These are phyloP conservation scores for Agriotes lineatus DNA, from an alignment of 2,888 invertebrate genomes.

Conservation along the genomic window DNA sequence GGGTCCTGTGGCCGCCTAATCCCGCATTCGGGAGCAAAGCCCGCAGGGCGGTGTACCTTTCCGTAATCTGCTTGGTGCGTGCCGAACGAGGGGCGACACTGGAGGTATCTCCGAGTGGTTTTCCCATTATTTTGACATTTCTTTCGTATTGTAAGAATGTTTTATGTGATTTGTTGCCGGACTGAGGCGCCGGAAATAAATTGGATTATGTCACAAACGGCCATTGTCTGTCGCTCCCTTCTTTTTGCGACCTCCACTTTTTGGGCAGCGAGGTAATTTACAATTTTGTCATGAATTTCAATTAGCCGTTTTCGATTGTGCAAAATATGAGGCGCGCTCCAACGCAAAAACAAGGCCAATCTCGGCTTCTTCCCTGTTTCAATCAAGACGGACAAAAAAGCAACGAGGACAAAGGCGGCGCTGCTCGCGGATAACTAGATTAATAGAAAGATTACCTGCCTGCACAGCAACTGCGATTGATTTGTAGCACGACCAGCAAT, in stretches of 20 bases:
- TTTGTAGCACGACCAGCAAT: conserved; percentile 20
- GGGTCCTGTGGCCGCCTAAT: neutral
- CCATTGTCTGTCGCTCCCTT: conserved; percentile 18
- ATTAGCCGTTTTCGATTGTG: conserved; percentile 15
- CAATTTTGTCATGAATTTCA: conserved; percentile 28
- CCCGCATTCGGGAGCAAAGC: neutral
- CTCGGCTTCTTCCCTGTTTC: conserved; percentile 16
- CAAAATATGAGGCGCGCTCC: conserved; percentile 18
- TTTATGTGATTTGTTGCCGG: conserved; percentile 34
- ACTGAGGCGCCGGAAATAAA: conserved; percentile 32
- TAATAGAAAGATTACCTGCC: conserved; percentile 41
- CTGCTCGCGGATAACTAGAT: conserved; percentile 30
- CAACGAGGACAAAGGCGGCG: conserved; percentile 14
- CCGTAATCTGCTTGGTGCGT: neutral
- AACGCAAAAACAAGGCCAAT: conserved; percentile 30
- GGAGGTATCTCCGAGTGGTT: conserved; percentile 26
- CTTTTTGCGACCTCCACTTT: neutral
- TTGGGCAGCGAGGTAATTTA: neutral
- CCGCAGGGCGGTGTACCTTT: neutral
- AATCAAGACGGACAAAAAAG: conserved; percentile 31
- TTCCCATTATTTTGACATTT: conserved; percentile 40
- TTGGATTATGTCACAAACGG: conserved; percentile 29
- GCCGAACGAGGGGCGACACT: conserved; percentile 6
- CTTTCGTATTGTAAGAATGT: conserved; percentile 35
- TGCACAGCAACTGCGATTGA: conserved; percentile 28